Evolutionary conservation across 37 sponge, comb jelly and placozoan species (phyloP), one percentile per base, ranked within the genome.

Genomic region (Amphimedon queenslandica): DNA sequence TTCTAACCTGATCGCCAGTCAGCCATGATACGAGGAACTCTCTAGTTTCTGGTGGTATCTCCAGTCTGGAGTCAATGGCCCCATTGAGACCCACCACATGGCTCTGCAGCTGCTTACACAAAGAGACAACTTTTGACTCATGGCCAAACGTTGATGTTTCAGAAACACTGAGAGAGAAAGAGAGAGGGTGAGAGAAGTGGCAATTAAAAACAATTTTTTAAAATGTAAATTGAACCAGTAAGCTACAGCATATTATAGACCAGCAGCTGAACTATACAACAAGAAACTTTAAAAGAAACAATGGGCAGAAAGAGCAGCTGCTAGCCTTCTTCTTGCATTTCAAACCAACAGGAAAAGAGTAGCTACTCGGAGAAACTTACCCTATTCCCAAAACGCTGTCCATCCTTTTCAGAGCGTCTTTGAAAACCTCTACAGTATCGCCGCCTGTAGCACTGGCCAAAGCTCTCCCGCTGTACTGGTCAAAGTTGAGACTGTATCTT

Each of bases 321-420:
- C 8, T 47, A 47, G 8, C 51, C n/a, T n/a, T n/a, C n/a, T n/a
- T n/a, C n/a, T n/a, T n/a, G n/a, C n/a, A n/a, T n/a, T n/a, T n/a
- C n/a, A n/a, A n/a, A n/a, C n/a, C n/a, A n/a, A n/a, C n/a, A n/a
- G n/a, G n/a, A n/a, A n/a, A n/a, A n/a, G n/a, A n/a, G n/a, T n/a
- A n/a, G n/a, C n/a, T n/a, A n/a, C n/a, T n/a, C n/a, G n/a, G n/a
- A n/a, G n/a, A n/a, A 6, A 60, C 61, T 11, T 60, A 60, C 61
- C 61, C 53, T 47, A 47, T 60, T 53, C 84, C 90, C 18, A 89
- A 80, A 28, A 89, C 51, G 0, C 90, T 80, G 51, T 89, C 90
- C 84, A 89, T 84, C 55, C 70, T 79, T 43, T 72, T 72, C 42
- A 89, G 73, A 0, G 90, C 90, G 55, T 72, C 58, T 4, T 78